These are phyloP conservation scores for Ferrisia virgata DNA, from an alignment of 2,888 invertebrate species.

Conservation along the genomic window DNA sequence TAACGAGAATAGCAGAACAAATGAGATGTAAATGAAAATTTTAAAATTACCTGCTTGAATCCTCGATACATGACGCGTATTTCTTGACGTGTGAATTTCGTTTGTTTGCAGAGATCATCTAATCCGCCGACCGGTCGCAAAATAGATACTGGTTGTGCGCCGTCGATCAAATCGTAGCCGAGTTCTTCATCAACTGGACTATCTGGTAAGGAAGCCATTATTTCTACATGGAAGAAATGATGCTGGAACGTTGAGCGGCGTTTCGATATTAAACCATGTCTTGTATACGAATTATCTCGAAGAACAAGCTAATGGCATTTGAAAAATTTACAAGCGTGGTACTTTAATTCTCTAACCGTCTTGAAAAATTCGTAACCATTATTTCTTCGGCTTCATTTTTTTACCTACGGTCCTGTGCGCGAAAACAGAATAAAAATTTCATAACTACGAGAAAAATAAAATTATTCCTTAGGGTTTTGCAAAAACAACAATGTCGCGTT, in stretches of 20 bases:
- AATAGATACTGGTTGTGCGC: conserved; percentile 24
- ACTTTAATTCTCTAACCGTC: not conserved
- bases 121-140: conserved; percentile 70
- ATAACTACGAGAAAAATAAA: not conserved
- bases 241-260: not conserved
- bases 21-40: not conserved
- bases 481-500: not conserved
- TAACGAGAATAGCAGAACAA: not conserved
- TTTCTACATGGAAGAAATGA: not conserved
- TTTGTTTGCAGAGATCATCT: conserved; percentile 86
- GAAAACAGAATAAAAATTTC: not conserved
- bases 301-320: not conserved
- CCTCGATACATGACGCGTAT: conserved; percentile 96
- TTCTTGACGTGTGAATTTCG: conserved; percentile 92
- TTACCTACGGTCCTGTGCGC: not conserved
- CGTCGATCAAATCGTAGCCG: conserved; percentile 42
- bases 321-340: not conserved
- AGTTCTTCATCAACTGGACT: conserved; percentile 45
- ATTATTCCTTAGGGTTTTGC: not conserved
- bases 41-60: conserved; percentile 78
- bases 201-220: conserved; percentile 45
- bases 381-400: conserved; percentile 11
- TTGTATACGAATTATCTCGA: not conserved
- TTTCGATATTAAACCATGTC: not conserved
- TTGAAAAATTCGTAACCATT: not conserved